Base-by-base conservation (phyloP, 1,140 invertebrate genomes). In the Eumaeus atala region DNA sequence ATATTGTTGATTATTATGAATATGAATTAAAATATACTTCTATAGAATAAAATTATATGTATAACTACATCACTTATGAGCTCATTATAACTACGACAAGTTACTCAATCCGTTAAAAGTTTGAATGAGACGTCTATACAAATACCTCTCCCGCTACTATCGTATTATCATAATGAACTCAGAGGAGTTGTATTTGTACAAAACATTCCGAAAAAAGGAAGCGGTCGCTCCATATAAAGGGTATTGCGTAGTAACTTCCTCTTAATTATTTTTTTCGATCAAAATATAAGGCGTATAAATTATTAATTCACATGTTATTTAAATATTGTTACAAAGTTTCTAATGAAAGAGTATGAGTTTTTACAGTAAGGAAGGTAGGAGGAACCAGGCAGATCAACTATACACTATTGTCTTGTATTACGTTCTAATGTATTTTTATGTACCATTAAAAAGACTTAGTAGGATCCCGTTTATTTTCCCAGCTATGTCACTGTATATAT, bases 131-230 rank as follows among this genome's bases (percentile, higher is more conserved):
- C 52, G 56, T 62, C 59, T 37, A 59, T 51, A 58, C 57, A 64
- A 60, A 56, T 50, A 66, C 50, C 58, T 57, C 51, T 57, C 57
- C 61, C 59, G 59, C 52, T 59, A 70, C 56, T 62, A 62, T 66
- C 55, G 61, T 61, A 61, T 70, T 68, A 66, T 60, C 58, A 59
- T 63, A 60, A 67, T 71, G 61, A 54, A 67, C 61, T 68, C 52
- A 67, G 62, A 66, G 59, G 51, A 66, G 59, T 66, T 61, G 67
- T 74, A 67, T 77, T 74, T 74, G 64, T 65, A 67, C 65, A 70
- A 63, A 62, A 64, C 73, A 73, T 76, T 74, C 67, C 73, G 40
- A 66, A 63, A 69, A 70, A 72, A 56, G 62, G 60, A 61, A 63
- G 60, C 62, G 66, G 64, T 58, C 54, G 64, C 59, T 55, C 66